These are phyloP conservation scores for Peromyscus nudipes DNA, from an alignment of 2,797 vertebrate species.

Conservation along the genomic window DNA sequence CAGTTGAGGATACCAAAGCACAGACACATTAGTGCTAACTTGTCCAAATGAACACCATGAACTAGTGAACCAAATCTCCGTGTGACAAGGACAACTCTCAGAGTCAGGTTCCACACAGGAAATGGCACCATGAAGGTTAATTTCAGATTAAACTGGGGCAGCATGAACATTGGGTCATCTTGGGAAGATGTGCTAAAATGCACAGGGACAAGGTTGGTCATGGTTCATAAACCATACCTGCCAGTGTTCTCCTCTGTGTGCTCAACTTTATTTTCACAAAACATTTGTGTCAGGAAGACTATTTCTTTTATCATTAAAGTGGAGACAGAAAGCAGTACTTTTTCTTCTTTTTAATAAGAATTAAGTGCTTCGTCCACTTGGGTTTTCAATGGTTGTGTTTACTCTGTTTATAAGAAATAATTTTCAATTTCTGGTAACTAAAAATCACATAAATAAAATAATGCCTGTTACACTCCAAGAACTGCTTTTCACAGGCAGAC, in stretches of 20 bases:
- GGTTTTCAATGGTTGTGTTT: background rate
- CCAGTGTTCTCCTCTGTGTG: background rate
- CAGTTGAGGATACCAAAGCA: constrained; percentile 66
- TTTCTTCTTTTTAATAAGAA: constrained; percentile 11
- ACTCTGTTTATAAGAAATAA: background rate
- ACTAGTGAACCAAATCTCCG: constrained; percentile 76
- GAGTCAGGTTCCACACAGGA: constrained; percentile 69
- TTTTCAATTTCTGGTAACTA: background rate
- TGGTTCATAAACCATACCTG: constrained; percentile 73
- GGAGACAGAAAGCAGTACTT: background rate
- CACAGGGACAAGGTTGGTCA: constrained; percentile 73
- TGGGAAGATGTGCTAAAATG: constrained; percentile 73
- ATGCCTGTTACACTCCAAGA: background rate
- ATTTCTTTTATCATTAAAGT: constrained; percentile 36
- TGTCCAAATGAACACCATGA: constrained; percentile 79
- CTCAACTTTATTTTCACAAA: constrained; percentile 71
- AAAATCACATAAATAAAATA: constrained; percentile 51
- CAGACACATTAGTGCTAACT: constrained; percentile 75
- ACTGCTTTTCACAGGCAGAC: background rate
- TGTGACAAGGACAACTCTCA: constrained; percentile 69
- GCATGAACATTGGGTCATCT: constrained; percentile 62
- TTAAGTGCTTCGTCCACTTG: background rate
- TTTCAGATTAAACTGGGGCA: constrained; percentile 68
- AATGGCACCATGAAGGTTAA: constrained; percentile 78
- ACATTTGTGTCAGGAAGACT: constrained; percentile 63